These are phyloP conservation scores for Amblyjoppa proteus DNA, from an alignment of 2,888 invertebrate species.

Conservation along the genomic window DNA sequence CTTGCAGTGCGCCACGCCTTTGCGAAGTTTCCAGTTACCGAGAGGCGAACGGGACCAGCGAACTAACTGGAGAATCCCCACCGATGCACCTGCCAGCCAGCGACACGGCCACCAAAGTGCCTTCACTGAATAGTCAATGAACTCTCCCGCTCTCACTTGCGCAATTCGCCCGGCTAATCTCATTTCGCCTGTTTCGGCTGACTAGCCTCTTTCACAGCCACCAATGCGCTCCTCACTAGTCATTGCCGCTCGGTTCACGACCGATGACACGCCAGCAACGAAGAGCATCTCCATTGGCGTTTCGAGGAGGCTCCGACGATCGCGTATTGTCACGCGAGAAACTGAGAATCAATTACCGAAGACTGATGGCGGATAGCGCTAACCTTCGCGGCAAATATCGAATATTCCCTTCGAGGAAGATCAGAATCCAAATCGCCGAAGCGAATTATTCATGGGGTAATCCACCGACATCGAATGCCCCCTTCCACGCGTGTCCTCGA, in stretches of 20 bases:
- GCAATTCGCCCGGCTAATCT: slow-evolving; percentile 76
- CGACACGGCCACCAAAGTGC: slow-evolving; percentile 48
- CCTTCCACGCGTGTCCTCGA: not conserved
- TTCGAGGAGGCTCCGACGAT: not conserved
- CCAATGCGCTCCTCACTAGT: slow-evolving; percentile 5
- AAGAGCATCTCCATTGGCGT: not conserved
- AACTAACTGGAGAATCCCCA: slow-evolving; percentile 16
- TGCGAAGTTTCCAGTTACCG: slow-evolving; percentile 52
- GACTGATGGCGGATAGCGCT: not conserved
- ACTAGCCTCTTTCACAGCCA: slow-evolving; percentile 26
- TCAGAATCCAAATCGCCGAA: not conserved
- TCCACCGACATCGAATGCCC: not conserved
- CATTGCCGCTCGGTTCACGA: slow-evolving; percentile 3
- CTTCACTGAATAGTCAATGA: slow-evolving; percentile 76
- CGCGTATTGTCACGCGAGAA: not conserved
- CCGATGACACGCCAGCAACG: not conserved
- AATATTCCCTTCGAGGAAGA: slow-evolving; percentile 4
- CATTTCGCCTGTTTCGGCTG: slow-evolving; percentile 67
- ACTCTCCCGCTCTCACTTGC: slow-evolving; percentile 30
- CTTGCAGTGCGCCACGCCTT: slow-evolving; percentile 31
- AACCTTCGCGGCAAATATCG: not conserved
- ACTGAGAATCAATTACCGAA: slow-evolving; percentile 13
- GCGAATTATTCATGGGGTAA: slow-evolving; percentile 35
- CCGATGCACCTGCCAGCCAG: slow-evolving; percentile 50
- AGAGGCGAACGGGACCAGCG: slow-evolving; percentile 28